Base-by-base conservation (phyloP, 2,797 vertebrate genomes). In the Falco novaeseelandiae region DNA sequence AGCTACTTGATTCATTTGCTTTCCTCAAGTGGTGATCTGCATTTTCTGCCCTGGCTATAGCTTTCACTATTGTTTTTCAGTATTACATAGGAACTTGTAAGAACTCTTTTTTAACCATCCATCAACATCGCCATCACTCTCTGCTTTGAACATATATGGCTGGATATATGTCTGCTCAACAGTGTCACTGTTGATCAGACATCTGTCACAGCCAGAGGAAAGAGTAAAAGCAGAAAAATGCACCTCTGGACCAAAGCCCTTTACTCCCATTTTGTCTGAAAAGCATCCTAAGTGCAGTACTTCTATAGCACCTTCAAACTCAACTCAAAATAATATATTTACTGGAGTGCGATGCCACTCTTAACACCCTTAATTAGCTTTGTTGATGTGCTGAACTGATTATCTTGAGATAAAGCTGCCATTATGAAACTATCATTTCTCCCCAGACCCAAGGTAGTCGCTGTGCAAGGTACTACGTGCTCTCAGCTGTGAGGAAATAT, bases 21-120 rank as follows among this genome's bases (percentile, higher is more conserved):
- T 83, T 89, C 61, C n/a, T 58, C 67, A 32, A 32, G 23, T 10
- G 36, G 30, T 63, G 14, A 12, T 22, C 34, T 83, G 42, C 1
- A 1, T 69, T 66, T 83, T 23, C 52, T 52, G 14, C 51, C 8
- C 34, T 52, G 29, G 30, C 3, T 74, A 4, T 8, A 15, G 34
- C 4, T 46, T 15, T 19, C 71, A 55, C 49, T 73, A 3, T 4
- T 44, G 27, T 16, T 83, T 86, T 63, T 40, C 23, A 58, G 25
- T 49, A 12, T 26, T 52, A 44, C 14, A 6, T 0, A 8, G 34
- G 6, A 67, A 36, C 21, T 29, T 8, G 0, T n/a, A 36, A 80
- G 55, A 1, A 5, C 16, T 40, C 36, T 40, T n/a, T 40, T 10
- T 9, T 67, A 72, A 16, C 10, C 46, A 13, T 12, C 32, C 2